Conservation (phyloP, 1,140 invertebrate genomes). For the Hesperophylax magnus region DNA sequence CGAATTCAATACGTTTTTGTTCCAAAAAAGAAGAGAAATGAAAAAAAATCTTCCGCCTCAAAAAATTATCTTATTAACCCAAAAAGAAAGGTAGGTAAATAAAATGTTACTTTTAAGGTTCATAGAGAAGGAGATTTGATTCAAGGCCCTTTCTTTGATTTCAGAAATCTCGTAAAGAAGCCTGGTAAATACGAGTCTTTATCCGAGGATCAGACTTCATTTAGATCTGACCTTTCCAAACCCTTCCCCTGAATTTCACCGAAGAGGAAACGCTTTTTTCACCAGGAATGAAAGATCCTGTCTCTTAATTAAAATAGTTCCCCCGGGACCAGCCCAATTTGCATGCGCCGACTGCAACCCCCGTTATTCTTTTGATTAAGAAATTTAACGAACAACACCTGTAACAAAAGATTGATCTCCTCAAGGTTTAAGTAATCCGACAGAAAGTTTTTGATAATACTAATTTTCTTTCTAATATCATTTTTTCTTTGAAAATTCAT, state of each 20-base stretch:
- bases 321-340: not conserved
- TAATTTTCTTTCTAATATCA: not conserved
- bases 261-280: not conserved
- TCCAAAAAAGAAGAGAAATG: too few relatives aligned
- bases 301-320: constrained; percentile 14
- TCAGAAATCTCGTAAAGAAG: too few relatives aligned
- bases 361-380: constrained; percentile 11
- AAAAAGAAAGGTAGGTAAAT: too few relatives aligned
- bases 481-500: constrained; percentile 56
- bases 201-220: not conserved
- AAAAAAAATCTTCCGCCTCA: too few relatives aligned
- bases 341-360: constrained; percentile 17
- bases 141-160: too few relatives aligned
- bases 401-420: not conserved
- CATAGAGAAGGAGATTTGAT: too few relatives aligned
- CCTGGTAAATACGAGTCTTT: not conserved
- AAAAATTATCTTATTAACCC: too few relatives aligned
- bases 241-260: not conserved
- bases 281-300: not conserved
- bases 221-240: not conserved
- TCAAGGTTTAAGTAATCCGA: not conserved
- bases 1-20: too few relatives aligned
- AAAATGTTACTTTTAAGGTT: too few relatives aligned
- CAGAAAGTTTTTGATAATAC: not conserved
- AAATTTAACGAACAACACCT: not conserved